A percentile compares a stretch with the other conserved stretches of the same genome.
These are phyloP conservation scores for Phaedon cochleariae DNA, from an alignment of 2,888 invertebrate genomes.

Conservation along the genomic window DNA sequence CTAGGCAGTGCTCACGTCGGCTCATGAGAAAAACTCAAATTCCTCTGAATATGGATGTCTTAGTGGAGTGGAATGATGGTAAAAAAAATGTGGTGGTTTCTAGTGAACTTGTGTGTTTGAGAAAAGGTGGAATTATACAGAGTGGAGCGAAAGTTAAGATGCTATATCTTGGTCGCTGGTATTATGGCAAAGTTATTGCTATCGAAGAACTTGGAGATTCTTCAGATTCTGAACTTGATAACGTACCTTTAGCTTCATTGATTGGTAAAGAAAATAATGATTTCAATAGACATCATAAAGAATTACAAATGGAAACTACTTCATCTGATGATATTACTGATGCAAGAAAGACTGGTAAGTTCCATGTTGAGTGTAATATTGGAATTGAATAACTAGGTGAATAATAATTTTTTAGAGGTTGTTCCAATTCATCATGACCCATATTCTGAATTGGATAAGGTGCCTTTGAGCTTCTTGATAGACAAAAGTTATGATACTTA, in stretches of 20 bases:
- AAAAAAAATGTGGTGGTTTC: slow-evolving; percentile 1
- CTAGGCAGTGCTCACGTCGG: too few species aligned
- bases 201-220: not conserved
- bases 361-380: too few species aligned
- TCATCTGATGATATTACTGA: too few species aligned
- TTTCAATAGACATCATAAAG: not conserved
- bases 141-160: slow-evolving; percentile 2
- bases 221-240: slow-evolving; percentile 7
- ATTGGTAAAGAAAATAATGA: not conserved
- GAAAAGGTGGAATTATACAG: slow-evolving; percentile 11
- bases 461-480: too few species aligned
- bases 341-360: too few species aligned
- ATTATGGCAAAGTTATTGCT: slow-evolving; percentile 10
- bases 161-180: slow-evolving; percentile 5
- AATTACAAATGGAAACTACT: slow-evolving; percentile 15
- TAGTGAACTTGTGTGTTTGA: slow-evolving; percentile 2
- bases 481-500: too few species aligned
- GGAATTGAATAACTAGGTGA: too few species aligned
- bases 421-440: too few species aligned
- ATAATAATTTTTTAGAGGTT: too few species aligned
- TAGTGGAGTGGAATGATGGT: not conserved
- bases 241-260: not conserved
- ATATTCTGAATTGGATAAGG: too few species aligned
- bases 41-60: too few species aligned
- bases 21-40: too few species aligned